phyloP scores from a whole-genome alignment of 1,140 invertebrate genomes.

The Pissodes strobi region DNA sequence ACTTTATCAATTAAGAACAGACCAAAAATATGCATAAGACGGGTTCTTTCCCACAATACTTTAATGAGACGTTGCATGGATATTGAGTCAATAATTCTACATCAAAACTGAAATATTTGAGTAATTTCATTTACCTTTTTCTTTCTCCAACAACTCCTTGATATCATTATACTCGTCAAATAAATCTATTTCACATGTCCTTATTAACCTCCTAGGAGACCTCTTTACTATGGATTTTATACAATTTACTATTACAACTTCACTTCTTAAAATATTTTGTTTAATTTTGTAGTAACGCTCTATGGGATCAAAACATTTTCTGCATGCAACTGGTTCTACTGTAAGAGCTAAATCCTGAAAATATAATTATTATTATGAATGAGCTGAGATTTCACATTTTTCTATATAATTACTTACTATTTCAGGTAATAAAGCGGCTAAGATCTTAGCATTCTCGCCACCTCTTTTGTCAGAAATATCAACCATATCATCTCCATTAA shows the following conservation, averaged over 20 bases:
- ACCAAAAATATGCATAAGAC: too few relatives aligned
- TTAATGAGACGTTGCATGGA: too few relatives aligned
- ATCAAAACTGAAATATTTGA: too few relatives aligned
- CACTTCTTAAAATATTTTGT: conserved; percentile 7
- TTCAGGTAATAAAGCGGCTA: conserved; percentile 2
- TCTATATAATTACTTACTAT: not conserved
- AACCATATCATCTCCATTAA: not conserved
- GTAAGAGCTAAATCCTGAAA: conserved; percentile 13
- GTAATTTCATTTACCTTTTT: too few relatives aligned
- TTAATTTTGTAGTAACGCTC: conserved; percentile 7
- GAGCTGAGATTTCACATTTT: too few relatives aligned
- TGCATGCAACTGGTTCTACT: conserved; percentile 7
- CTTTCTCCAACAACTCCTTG: conserved; percentile 6
- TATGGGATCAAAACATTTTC: conserved; percentile 11
- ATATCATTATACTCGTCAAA: conserved; percentile 23
- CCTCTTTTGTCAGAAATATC: conserved; percentile 8
- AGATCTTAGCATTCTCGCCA: not conserved
- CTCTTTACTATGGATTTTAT: conserved; percentile 10
- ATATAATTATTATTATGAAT: not conserved
- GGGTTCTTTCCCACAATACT: too few relatives aligned
- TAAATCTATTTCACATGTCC: conserved; percentile 9
- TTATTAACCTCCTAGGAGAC: not conserved
- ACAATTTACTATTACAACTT: conserved; percentile 10
- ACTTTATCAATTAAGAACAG: too few relatives aligned
- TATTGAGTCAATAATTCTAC: too few relatives aligned